Base-by-base conservation (phyloP, 2,888 invertebrate genomes). In the Hypercompe scribonia region DNA sequence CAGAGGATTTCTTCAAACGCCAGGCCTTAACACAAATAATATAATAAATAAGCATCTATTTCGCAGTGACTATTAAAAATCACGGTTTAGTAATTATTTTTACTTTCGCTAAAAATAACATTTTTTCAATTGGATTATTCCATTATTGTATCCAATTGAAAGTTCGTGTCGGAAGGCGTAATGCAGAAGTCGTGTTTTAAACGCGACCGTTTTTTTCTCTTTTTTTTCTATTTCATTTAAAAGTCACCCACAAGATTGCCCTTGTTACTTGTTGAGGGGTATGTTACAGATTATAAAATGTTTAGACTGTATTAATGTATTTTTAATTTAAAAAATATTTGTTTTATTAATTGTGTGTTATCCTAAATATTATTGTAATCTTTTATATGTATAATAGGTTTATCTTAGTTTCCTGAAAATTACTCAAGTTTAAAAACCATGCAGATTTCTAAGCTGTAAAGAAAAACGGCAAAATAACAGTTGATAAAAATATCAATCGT, bases 131-230 rank as follows among this genome's bases (percentile, higher is more conserved):
- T 63, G 70, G 82, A 81, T 84, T 78, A 85, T 79, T 86, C 81
- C 66, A 80, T 82, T 88, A 81, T 83, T 77, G 74, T 75, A 73
- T 79, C 85, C 84, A 82, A 82, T 86, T 83, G 73, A 79, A 84
- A 85, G 81, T 81, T 83, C 78, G 82, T 82, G 85, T 85, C 84
- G 85, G 83, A 78, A 74, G 80, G 84, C 84, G 84, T 94, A 95
- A 95, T 94, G 94, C 90, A 91, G 89, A 92, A 95, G 90, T 92
- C 94, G 85, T 95, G 94, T 95, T 91, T 90, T 89, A 88, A 89
- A 88, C 80, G 86, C 76, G 77, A 78, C 81, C 78, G 80, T 88
- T 90, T 90, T 89, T 68, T 90, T 82, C 54, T 71, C 79, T 84
- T 88, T 93, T 92, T 92, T 94, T 88, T 86, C 81, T 86, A 86